Base-by-base conservation (phyloP, 1,140 invertebrate species). In the Hermetia illucens region DNA sequence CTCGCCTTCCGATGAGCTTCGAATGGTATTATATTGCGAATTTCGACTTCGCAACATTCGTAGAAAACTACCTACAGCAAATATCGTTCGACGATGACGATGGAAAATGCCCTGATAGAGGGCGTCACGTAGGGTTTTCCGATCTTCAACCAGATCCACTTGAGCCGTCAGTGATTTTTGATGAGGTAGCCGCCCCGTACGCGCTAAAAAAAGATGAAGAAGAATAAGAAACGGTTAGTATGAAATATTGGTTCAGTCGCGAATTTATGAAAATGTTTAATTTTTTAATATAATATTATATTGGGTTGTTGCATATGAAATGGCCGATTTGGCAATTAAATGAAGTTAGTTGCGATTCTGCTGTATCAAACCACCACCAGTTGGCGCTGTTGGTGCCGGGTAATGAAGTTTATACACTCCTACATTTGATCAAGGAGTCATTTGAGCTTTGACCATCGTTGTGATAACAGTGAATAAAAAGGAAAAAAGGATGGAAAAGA, bases 31-130 rank as follows among this genome's bases (percentile, higher is more conserved):
- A 44, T 83, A 83, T 56, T 81, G 81, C 45, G 79, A 80, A 42
- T 80, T 82, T 62, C 79, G 78, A 57, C 75, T 77, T 57, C 74
- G 75, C 43, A 84, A 62, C 79, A 84, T 83, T 40, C 80, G 71
- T 27, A 84, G 68, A 53, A 84, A 83, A 35, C 79, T 82, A 21
- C 79, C 79, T 35, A 83, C 66, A 22, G 80, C 79, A 51, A 82
- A 76, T 52, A 84, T 83, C 16, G 79, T 82, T 53, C 79, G 71
- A 36, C 79, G 69, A 61, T 83, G 79, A 43, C 78, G 71, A 62
- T 80, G 74, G 58, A 84, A 81, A 45, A 84, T 84, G 49, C 80
- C 80, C 54, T 82, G 77, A 52, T 84, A 84, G 40, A 84, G 61
- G 39, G 79, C 79, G 50, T 82, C 79, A 42, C 79, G 64, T 36